Conservation (phyloP, 2,888 invertebrate genomes). For the Hesperia comma region DNA sequence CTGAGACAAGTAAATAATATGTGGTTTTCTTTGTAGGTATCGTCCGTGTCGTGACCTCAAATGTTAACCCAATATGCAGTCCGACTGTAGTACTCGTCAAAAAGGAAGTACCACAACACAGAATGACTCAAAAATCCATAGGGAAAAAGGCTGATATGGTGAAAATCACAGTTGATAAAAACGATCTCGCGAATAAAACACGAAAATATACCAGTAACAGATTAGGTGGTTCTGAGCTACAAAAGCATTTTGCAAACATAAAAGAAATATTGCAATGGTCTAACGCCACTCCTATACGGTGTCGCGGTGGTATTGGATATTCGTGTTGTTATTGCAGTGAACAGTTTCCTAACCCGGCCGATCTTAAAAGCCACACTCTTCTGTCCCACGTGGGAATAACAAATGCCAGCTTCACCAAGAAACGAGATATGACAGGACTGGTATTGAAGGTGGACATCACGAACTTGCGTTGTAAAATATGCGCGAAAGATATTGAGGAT, state of each 20-base stretch:
- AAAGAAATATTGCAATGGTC: slow-evolving; percentile 41
- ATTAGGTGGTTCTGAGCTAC: slow-evolving; percentile 12
- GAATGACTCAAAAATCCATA: not conserved
- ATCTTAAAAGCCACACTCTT: slow-evolving; percentile 47
- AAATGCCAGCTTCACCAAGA: slow-evolving; percentile 40
- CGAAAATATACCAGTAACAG: slow-evolving; percentile 18
- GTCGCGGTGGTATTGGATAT: slow-evolving; percentile 44
- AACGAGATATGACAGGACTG: slow-evolving; percentile 53
- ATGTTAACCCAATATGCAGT: slow-evolving; percentile 3
- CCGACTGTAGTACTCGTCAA: slow-evolving; percentile 23
- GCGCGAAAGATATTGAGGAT: slow-evolving; percentile 50
- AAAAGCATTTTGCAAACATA: slow-evolving; percentile 26
- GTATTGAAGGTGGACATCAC: slow-evolving; percentile 67
- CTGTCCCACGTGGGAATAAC: slow-evolving; percentile 35
- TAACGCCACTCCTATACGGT: slow-evolving; percentile 57
- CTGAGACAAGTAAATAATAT: slow-evolving; percentile 20
- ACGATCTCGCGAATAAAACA: not conserved
- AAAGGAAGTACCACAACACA: not conserved
- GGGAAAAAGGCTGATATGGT: not conserved
- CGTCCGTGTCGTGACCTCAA: slow-evolving; percentile 23
- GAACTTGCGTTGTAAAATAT: slow-evolving; percentile 57
- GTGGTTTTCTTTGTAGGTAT: slow-evolving; percentile 36
- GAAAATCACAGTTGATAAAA: slow-evolving; percentile 2
- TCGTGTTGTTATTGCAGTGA: slow-evolving; percentile 46
- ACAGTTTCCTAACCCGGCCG: slow-evolving; percentile 45